phyloP scores from a whole-genome alignment of 53 echinoderm and acorn worm genomes.

The Zoroaster sp. region DNA sequence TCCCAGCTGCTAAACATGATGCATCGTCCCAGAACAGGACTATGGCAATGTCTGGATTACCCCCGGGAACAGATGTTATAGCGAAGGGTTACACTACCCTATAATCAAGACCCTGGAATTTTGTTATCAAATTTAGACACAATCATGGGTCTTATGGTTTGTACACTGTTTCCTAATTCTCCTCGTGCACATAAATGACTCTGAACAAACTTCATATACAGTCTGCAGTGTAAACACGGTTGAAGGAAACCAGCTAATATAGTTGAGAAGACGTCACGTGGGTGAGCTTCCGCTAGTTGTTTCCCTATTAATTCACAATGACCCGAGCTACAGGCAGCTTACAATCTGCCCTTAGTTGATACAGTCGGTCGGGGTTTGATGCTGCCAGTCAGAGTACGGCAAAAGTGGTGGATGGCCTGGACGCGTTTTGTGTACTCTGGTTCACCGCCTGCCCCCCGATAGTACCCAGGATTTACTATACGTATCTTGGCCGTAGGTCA shows the following conservation, averaged over 20 bases:
- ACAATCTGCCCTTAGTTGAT: background rate
- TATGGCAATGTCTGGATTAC: background rate
- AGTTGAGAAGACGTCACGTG: constrained; percentile 27
- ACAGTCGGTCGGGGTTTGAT: background rate
- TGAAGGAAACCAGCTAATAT: constrained; percentile 1
- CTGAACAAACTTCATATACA: background rate
- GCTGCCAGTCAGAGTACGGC: background rate
- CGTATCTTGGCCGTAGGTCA: background rate
- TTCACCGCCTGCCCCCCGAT: background rate
- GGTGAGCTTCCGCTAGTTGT: constrained; percentile 22
- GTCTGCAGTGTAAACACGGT: constrained; percentile 11
- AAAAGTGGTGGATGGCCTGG: background rate
- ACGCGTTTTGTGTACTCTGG: background rate
- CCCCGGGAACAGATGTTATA: background rate
- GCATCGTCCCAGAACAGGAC: background rate
- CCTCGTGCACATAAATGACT: too few species aligned
- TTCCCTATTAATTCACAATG: background rate
- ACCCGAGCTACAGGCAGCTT: background rate
- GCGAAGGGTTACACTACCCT: background rate
- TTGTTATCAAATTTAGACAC: background rate
- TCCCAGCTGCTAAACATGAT: background rate
- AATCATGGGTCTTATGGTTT: background rate
- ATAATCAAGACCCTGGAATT: background rate
- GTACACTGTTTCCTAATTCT: background rate
- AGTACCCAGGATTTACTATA: background rate